Base-by-base conservation (phyloP, 2,888 invertebrate genomes). In the Drosophila parthenogenetica region DNA sequence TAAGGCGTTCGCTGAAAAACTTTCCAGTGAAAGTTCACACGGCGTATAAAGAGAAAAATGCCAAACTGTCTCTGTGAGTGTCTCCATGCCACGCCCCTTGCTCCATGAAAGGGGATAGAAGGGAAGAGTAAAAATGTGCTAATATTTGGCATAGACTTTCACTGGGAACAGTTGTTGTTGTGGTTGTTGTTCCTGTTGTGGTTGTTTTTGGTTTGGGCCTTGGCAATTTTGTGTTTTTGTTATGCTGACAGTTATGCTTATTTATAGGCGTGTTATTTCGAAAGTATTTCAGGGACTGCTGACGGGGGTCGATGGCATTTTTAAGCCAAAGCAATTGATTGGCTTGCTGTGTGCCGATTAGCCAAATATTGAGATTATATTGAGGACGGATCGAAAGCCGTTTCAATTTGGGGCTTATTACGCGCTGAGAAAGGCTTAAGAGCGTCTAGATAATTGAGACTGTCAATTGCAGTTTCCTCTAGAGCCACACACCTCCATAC, bases 171-270 rank as follows among this genome's bases (percentile, higher is more conserved):
- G 45, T 59, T 49, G 37, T 37, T 45, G 58, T 32, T 67, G 54
- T 59, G 59, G 40, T 53, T 35, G 35, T 35, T 35, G 35, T 35
- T 29, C 29, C 29, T 40, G 29, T 43, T 65, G 65, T 42, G 48
- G 60, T 39, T 67, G 58, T 45, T 62, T 57, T 25, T 62, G 65
- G 5, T 53, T 48, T 57, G 37, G 70, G 59, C 61, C 61, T 45
- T 68, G 63, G 68, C 63, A 72, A 77, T 77, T 74, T 63, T 40
- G 64, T 69, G 61, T 77, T 74, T 63, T 77, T 78, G 75, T 78
- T 78, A 71, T 74, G 40, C 66, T 86, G 84, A 85, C 84, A 87
- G 83, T 86, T 88, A 85, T 88, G 84, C 88, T 88, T 85, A 87
- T 85, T 85, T 85, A 85, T 85, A 79, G 86, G 60, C 77, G 58